A percentile compares a stretch with the other conserved stretches of the same genome.
These are phyloP conservation scores for Gonatopus flavifemur DNA, from an alignment of 1,140 invertebrate genomes.

Conservation along the genomic window DNA sequence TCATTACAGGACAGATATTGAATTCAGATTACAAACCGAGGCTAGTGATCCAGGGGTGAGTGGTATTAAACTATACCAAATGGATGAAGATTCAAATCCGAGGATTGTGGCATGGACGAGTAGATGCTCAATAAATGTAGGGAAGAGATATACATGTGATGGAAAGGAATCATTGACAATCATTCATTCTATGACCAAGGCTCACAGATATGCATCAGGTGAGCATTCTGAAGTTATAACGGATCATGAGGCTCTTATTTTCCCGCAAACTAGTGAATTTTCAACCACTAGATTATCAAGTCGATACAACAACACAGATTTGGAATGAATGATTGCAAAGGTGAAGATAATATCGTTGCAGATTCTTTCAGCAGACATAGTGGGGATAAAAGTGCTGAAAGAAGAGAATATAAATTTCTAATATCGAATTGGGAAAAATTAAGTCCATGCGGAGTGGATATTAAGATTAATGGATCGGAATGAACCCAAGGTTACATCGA, in stretches of 20 bases:
- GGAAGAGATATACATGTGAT: not conserved
- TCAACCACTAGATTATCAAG: not conserved
- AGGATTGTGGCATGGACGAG: not conserved
- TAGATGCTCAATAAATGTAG: not conserved
- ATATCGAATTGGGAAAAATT: too few relatives aligned
- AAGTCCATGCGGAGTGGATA: too few relatives aligned
- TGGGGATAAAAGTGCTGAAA: too few relatives aligned
- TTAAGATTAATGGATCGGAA: too few relatives aligned
- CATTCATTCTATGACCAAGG: not conserved
- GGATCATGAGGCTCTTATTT: conserved; percentile 3
- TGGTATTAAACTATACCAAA: not conserved
- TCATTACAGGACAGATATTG: not conserved
- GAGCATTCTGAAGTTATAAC: conserved; percentile 1
- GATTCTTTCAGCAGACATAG: conserved; percentile 4
- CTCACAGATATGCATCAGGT: not conserved
- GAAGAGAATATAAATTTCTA: too few relatives aligned
- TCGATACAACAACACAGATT: conserved; percentile 2
- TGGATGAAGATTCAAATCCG: not conserved
- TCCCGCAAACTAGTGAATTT: not conserved
- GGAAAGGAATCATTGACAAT: conserved; percentile 7
- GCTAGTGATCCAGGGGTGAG: too few relatives aligned
- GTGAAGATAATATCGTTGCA: conserved; percentile 2
- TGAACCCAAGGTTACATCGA: too few relatives aligned
- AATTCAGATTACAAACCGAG: too few relatives aligned
- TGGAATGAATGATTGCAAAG: not conserved